Evolutionary conservation across 2,888 invertebrate genomes (phyloP), one percentile per base, ranked within the genome.

Genomic region (Drosophila subquinaria): DNA sequence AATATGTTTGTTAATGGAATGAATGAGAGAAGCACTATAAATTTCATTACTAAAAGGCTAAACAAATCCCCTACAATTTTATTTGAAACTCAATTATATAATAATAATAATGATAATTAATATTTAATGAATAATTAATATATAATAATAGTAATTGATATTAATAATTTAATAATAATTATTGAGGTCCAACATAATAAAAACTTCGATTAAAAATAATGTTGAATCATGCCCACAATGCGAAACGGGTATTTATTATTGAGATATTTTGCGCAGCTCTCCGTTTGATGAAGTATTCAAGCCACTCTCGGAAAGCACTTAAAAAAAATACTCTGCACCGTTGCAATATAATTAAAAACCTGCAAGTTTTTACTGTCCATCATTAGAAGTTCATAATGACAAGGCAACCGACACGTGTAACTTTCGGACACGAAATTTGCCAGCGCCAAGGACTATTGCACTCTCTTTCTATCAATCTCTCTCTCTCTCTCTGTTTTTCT

Each of bases 311-410:
- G 6, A 1, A 4, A 27, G 15, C 50, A 51, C 47, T 56, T 64
- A 20, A 17, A 50, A 50, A 63, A 60, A 10, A 17, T 8, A 10
- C 33, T 15, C 9, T 20, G 47, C 73, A 53, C n/a, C 76, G 60
- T 61, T 69, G 68, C 60, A 73, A 45, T 73, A 74, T 89, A 89
- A 86, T 89, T 89, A 83, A 80, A 86, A 76, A 72, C 51, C 63
- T 50, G 42, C 83, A 76, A 82, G 73, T 83, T 86, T 72, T 69
- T 45, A 63, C 56, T 55, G 57, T 52, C 82, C 50, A 67, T 73
- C 71, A 72, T 59, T 86, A 80, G 83, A 64, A 82, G 72, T 74
- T 76, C 52, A 67, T 48, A 64, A 79, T 68, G 82, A 66, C 68
- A 67, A 48, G 60, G 75, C 66, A 65, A 69, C 50, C 66, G 89